A percentile compares a stretch with the other conserved stretches of the same genome.
Evolutionary conservation across 2,113 vertebrate species (phyloP).

Genomic region (Verasper variegatus): DNA sequence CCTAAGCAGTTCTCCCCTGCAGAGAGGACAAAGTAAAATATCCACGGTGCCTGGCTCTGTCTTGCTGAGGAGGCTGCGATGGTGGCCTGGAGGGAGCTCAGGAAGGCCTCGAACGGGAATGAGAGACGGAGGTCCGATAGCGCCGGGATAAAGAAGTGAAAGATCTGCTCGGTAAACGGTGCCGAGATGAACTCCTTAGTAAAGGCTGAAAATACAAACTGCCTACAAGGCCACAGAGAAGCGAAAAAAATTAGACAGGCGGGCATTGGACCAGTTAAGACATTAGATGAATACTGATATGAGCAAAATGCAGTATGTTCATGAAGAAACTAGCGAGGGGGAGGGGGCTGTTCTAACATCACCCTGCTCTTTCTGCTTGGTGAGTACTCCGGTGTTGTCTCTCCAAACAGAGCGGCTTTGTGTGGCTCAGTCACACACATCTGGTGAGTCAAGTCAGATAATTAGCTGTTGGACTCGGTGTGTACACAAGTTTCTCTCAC

Average conservation of each 20-base stretch:
- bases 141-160: constrained; percentile 94
- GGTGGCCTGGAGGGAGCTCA: constrained; percentile 87
- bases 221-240: constrained; percentile 80
- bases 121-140: constrained; percentile 85
- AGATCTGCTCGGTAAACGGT: constrained; percentile 96
- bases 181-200: constrained; percentile 93
- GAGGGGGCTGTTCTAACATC: constrained; percentile 11
- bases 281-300: neutral
- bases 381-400: constrained; percentile 63
- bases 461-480: constrained; percentile 71
- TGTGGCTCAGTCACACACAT: constrained; percentile 71
- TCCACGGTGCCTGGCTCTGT: constrained; percentile 87
- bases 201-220: constrained; percentile 93
- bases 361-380: constrained; percentile 23
- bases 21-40: constrained; percentile 94
- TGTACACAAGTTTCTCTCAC: constrained; percentile 78
- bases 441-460: constrained; percentile 68
- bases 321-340: neutral
- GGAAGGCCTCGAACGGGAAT: constrained; percentile 94
- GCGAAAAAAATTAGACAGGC: neutral
- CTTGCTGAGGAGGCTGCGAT: constrained; percentile 69
- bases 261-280: neutral
- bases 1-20: constrained; percentile 91
- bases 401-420: constrained; percentile 72
- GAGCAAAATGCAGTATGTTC: neutral